Percentiles rank a stretch among this genome's conserved stretches.
Evolutionary conservation across 2,797 vertebrate genomes (phyloP).

Genomic region (Morus bassanus): DNA sequence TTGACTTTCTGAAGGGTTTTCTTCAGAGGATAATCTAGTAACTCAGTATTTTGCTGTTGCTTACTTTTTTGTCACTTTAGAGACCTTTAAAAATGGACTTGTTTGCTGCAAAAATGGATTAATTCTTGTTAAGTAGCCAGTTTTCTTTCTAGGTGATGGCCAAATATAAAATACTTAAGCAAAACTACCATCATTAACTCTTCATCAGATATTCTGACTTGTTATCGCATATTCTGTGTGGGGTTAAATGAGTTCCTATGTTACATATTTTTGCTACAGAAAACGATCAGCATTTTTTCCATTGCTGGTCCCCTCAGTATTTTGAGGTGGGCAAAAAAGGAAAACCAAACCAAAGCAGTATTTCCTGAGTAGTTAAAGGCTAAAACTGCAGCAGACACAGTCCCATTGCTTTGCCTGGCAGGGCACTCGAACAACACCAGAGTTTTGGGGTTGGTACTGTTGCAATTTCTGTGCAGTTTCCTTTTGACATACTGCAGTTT

Average conservation of each 20-base stretch:
- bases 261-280: background rate
- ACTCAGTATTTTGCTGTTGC: background rate
- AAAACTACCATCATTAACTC: background rate
- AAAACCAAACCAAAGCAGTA: background rate
- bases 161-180: background rate
- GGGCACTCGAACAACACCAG: background rate
- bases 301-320: background rate
- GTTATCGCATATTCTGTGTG: fast-evolving
- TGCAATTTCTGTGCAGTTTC: background rate
- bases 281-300: background rate
- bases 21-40: background rate
- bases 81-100: background rate
- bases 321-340: background rate
- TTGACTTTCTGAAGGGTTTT: background rate
- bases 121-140: background rate
- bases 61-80: background rate
- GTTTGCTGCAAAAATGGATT: background rate
- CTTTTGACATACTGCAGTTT: background rate
- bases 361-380: background rate
- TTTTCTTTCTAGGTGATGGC: background rate
- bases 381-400: background rate
- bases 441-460: background rate
- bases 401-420: background rate
- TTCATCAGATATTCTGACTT: background rate
- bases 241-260: background rate